These are phyloP conservation scores for Aptenodytes patagonicus DNA, from an alignment of 2,113 vertebrate species.

Conservation along the genomic window DNA sequence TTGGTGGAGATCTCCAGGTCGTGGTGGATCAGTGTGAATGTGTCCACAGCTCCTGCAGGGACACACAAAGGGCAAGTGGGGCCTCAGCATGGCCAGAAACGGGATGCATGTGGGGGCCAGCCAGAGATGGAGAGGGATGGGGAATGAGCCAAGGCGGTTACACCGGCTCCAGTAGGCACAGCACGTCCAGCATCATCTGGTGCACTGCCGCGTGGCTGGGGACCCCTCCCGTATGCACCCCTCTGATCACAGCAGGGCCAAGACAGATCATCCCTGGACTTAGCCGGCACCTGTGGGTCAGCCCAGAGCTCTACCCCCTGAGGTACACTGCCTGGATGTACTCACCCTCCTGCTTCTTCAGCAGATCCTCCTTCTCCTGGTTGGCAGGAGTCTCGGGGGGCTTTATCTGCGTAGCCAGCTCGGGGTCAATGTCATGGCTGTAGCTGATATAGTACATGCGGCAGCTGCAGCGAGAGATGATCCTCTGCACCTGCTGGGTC, in stretches of 20 bases:
- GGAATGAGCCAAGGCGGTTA: neutral
- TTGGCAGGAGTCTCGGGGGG: conserved; percentile 85
- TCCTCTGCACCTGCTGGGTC: conserved; percentile 93
- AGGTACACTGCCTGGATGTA: neutral
- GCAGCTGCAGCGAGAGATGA: conserved; percentile 97
- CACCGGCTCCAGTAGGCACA: neutral
- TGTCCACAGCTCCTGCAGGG: conserved; percentile 90
- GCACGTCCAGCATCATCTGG: neutral
- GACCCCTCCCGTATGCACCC: neutral
- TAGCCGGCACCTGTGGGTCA: neutral
- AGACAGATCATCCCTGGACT: neutral
- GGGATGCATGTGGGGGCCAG: neutral
- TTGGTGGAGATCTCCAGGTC: conserved; percentile 98
- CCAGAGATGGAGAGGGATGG: neutral
- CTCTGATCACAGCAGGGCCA: neutral
- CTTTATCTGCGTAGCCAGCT: conserved; percentile 95
- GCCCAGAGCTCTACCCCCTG: neutral
- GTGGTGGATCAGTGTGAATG: conserved; percentile 96
- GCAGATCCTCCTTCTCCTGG: conserved; percentile 93
- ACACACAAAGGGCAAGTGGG: neutral
- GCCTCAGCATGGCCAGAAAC: neutral
- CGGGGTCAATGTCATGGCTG: conserved; percentile 95
- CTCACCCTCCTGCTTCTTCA: conserved; percentile 95
- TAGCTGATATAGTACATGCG: conserved; percentile 99
- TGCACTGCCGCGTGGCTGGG: neutral